Evolutionary conservation across 1,140 invertebrate species (phyloP), one percentile per base, ranked within the genome.

Genomic region (Papilio helenus): DNA sequence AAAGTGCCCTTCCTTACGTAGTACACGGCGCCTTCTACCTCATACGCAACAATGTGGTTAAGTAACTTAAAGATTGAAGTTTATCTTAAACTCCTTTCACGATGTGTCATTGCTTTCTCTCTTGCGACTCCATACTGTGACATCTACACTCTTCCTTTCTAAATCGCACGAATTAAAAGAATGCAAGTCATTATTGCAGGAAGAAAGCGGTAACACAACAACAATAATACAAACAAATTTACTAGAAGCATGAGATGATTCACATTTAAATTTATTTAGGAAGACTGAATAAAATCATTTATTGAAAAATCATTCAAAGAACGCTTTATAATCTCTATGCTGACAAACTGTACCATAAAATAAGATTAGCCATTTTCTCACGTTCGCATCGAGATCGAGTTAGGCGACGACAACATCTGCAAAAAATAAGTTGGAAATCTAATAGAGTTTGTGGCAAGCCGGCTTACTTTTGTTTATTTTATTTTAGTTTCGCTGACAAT

Each of bases 61-160:
- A 81, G 86, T 86, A 78, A 84, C 72, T 84, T 84, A 79, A 78
- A 83, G 85, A 79, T 87, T 79, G 81, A 88, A 82, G 84, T 85
- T 80, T 81, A 89, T 88, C 87, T 85, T 82, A 90, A 89, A 87
- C 92, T 87, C 89, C 91, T 92, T 92, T 93, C 91, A 85, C 86
- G 88, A 89, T 90, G 88, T 89, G 85, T 88, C 87, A 82, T 72
- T 88, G 91, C 91, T 93, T 94, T 93, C 92, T 87, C 92, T 88
- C 87, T 87, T 89, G 89, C 84, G 85, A 85, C 87, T 89, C 82
- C 82, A 81, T 79, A 87, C 87, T 87, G 87, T 87, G 86, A 89
- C 88, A 89, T 81, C 84, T 89, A 85, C 87, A 93, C 93, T 94
- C 90, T 94, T 94, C 92, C 92, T 94, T 94, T 94, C 93, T 89